Base-by-base conservation (phyloP, 2,113 vertebrate genomes). In the Clupea harengus region DNA sequence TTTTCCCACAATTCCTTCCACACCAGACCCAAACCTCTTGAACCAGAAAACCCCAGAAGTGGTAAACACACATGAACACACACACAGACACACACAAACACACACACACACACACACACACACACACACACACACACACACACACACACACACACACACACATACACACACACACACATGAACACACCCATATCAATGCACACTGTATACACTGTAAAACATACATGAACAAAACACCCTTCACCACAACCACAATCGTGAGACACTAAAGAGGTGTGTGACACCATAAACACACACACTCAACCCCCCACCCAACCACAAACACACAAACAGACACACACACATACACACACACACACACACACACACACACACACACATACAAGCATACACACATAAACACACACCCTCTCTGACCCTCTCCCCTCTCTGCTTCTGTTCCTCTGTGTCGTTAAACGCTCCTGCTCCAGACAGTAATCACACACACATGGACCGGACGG, bases 401-500 rank as follows among this genome's bases (percentile, higher is more conserved):
- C 50, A 54, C 50, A 17, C 13, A 54, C 64, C 18, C 64, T 57
- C 28, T 10, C 2, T 28, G 64, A 32, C 64, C n/a, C 54, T 57
- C 6, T 20, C 18, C 52, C 18, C 52, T 4, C 22, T 45, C 28
- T 72, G 64, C 25, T 10, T 72, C 7, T 32, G 64, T 72, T 25
- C 25, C 3, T 75, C 25, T 75, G 28, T 9, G 67, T 75, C 28
- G 88, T 86, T 85, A 86, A 91, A 88, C 4, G 49, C 89, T 85
- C 84, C 88, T 88, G 88, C 90, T 87, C 85, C 88, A 57, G 17
- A 9, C 75, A 57, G 85, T 94, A 93, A 94, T 93, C 87, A 90
- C 88, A 90, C 87, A 87, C 93, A 93, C 88, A 91, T 93, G 93
- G 84, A 85, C 44, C 85, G 83, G 86, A 82, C 81, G 88, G 87